phyloP scores from a whole-genome alignment of 2,113 vertebrate genomes.

The Nanorana parkeri region DNA sequence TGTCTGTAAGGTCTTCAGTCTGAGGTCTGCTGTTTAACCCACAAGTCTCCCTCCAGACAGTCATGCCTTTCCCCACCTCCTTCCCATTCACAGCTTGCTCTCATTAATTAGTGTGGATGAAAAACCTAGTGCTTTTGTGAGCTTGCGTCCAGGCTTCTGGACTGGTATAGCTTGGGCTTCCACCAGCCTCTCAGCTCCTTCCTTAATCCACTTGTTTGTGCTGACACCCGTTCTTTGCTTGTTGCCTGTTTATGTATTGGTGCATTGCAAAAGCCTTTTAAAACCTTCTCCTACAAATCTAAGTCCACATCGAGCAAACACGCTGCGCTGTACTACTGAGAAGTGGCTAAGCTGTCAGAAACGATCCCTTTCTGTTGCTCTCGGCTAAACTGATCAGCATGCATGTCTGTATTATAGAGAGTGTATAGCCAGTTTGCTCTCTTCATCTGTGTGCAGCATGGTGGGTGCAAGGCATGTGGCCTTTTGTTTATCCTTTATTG shows the following conservation, averaged over 20 bases:
- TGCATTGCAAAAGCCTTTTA: constrained; percentile 16
- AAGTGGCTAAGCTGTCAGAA: constrained; percentile 5
- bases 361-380: neutral
- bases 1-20: constrained; percentile 68
- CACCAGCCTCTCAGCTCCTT: constrained; percentile 39
- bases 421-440: neutral
- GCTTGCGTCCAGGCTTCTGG: constrained; percentile 53
- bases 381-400: neutral
- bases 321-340: neutral
- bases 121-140: constrained; percentile 37
- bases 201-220: constrained; percentile 48
- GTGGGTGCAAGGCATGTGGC: no score
- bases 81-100: constrained; percentile 58
- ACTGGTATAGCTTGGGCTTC: constrained; percentile 57
- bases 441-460: neutral
- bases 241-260: constrained; percentile 55
- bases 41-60: constrained; percentile 48
- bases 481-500: no score
- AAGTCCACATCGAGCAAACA: neutral
- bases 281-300: neutral
- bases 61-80: constrained; percentile 50
- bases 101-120: constrained; percentile 60
- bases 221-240: constrained; percentile 43
- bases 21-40: constrained; percentile 66
- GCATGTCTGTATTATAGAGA: neutral